Base-by-base conservation (phyloP, 2,113 vertebrate species). In the Antigone vipio region DNA sequence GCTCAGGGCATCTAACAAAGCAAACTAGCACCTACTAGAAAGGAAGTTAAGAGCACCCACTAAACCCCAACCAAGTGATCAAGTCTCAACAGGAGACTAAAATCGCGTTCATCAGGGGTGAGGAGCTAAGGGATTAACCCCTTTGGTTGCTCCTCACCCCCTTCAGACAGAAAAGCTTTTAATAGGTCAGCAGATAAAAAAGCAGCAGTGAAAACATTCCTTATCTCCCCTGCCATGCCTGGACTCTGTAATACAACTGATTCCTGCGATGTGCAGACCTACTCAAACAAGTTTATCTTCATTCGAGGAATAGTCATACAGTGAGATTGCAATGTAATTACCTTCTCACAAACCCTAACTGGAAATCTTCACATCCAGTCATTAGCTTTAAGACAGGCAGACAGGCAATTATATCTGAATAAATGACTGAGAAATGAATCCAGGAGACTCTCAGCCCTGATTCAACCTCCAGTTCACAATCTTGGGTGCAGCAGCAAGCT, bases 341-440 rank as follows among this genome's bases (percentile, higher is more conserved):
- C 95, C 96, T 97, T 91, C 95, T 96, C 94, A 93, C 96, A 95
- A 89, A 95, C 94, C 95, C 78, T 64, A 96, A 96, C 97, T 97
- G 97, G 97, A 96, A 97, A 97, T 96, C 96, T 95, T 97, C 96
- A 96, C 89, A 96, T 97, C 95, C 97, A 95, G 95, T 96, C 97
- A 97, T 96, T 97, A 97, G 96, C 85, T 93, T 83, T 59, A 94
- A 97, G 95, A 97, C 96, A 97, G 92, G 94, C 95, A 97, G 96
- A 96, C 97, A 98, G 94, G 97, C 96, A 97, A 97, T 97, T 97
- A 98, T 90, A 96, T 86, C 88, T 89, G 96, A 97, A 97, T 97
- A 97, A 95, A 96, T 95, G 95, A 97, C 95, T 97, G 90, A 97
- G 96, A 96, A 97, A 97, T 94, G 89, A 96, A 87, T 96, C 91